Evolutionary conservation across 2,888 invertebrate species (phyloP).

Genomic region (Dilophus febrilis): DNA sequence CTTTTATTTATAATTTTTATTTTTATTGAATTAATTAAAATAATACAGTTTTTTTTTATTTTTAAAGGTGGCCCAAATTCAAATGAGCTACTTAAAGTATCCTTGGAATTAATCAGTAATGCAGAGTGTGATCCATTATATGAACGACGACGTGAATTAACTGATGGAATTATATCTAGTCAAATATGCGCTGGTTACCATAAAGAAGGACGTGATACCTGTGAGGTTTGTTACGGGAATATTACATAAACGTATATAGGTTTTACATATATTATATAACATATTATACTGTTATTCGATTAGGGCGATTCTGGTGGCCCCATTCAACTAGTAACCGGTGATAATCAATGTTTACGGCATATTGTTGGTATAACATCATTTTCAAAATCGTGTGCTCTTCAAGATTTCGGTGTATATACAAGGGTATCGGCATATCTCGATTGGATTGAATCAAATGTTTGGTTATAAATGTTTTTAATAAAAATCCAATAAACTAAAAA

Average conservation of each 20-base stretch:
- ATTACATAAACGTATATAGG: too few species aligned
- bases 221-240: constrained; percentile 4
- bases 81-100: constrained; percentile 15
- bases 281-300: constrained; percentile 9
- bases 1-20: background rate
- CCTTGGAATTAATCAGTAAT: constrained; percentile 6
- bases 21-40: too few species aligned
- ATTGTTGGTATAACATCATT: constrained; percentile 14
- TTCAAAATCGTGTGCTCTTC: constrained; percentile 10
- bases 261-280: too few species aligned
- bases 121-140: constrained; percentile 4
- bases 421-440: constrained; percentile 6
- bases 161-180: constrained; percentile 14
- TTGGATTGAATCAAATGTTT: constrained; percentile 4
- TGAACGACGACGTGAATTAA: constrained; percentile 6
- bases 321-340: constrained; percentile 6
- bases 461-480: background rate
- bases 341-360: constrained; percentile 5
- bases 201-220: constrained; percentile 12
- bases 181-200: constrained; percentile 19
- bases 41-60: too few species aligned
- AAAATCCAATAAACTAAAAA: too few species aligned
- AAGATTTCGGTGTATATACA: constrained; percentile 10
- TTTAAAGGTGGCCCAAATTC: constrained; percentile 13
- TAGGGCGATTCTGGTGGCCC: constrained; percentile 16